phyloP scores from a whole-genome alignment of 2,113 vertebrate genomes.

The Hirundichthys speculiger region DNA sequence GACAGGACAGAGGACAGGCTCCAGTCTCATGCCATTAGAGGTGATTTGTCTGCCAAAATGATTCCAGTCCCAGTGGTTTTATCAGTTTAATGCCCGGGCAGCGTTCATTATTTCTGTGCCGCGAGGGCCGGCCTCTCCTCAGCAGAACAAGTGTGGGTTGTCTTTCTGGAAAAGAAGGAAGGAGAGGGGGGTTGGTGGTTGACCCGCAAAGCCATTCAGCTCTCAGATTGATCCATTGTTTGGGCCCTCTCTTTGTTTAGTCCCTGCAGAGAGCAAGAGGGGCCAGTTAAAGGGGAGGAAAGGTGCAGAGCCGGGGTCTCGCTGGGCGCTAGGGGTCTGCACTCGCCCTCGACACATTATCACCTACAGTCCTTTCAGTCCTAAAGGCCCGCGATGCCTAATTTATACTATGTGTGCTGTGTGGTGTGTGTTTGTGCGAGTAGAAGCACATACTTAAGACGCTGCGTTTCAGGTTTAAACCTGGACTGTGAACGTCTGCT shows the following conservation, averaged over 20 bases:
- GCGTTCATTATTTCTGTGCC: slow-evolving; percentile 79
- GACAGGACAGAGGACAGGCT: slow-evolving; percentile 72
- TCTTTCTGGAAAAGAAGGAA: slow-evolving; percentile 78
- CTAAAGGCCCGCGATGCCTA: slow-evolving; percentile 38
- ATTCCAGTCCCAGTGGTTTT: slow-evolving; percentile 72
- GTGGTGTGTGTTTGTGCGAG: slow-evolving; percentile 13
- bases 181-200: slow-evolving; percentile 80
- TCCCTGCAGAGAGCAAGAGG: slow-evolving; percentile 73
- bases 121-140: slow-evolving; percentile 81
- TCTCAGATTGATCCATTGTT: slow-evolving; percentile 81
- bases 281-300: slow-evolving; percentile 70
- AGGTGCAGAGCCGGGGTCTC: slow-evolving; percentile 64
- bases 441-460: background rate
- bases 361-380: slow-evolving; percentile 57
- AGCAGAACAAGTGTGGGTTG: slow-evolving; percentile 84
- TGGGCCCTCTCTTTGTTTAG: slow-evolving; percentile 82
- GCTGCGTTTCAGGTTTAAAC: too few relatives aligned
- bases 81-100: slow-evolving; percentile 80
- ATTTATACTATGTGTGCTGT: slow-evolving; percentile 30
- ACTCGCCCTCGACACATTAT: slow-evolving; percentile 62
- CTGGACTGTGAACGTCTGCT: too few relatives aligned
- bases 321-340: slow-evolving; percentile 58
- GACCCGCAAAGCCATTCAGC: slow-evolving; percentile 81
- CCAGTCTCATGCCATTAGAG: slow-evolving; percentile 70
- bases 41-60: slow-evolving; percentile 75